Evolutionary conservation across 1,140 invertebrate species (phyloP).

Genomic region (Drosophila kepulauana): DNA sequence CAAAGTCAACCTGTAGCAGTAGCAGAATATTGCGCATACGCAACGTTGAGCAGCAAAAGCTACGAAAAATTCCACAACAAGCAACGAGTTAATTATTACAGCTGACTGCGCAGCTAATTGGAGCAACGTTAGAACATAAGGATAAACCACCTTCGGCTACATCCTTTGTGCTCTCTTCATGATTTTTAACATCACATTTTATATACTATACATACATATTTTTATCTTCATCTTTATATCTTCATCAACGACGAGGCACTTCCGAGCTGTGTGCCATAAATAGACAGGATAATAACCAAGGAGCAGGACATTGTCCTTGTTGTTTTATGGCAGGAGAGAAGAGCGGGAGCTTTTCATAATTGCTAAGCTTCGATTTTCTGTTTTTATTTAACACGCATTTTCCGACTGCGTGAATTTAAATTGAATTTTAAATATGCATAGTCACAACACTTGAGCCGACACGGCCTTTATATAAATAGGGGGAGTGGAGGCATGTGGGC

Average conservation of each 20-base stretch:
- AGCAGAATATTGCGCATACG: conserved; percentile 70
- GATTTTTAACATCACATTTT: background rate
- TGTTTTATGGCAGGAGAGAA: background rate
- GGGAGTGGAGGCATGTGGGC: background rate
- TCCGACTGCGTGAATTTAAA: conserved; percentile 68
- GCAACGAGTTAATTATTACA: conserved; percentile 70
- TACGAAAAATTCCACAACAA: conserved; percentile 23
- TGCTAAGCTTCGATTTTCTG: conserved; percentile 34
- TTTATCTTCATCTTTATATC: background rate
- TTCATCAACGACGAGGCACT: background rate
- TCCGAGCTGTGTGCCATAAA: conserved; percentile 10
- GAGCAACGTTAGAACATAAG: conserved; percentile 30
- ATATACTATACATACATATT: conserved; percentile 1
- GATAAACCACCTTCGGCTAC: conserved; percentile 19
- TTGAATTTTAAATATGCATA: conserved; percentile 82
- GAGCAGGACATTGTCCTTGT: background rate
- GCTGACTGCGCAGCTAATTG: conserved; percentile 71
- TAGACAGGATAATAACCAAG: conserved; percentile 25
- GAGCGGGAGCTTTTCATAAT: conserved; percentile 20
- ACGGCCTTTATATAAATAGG: background rate
- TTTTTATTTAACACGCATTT: conserved; percentile 65
- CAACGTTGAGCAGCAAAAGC: conserved; percentile 59
- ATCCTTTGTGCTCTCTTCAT: conserved; percentile 16
- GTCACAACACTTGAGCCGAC: conserved; percentile 49
- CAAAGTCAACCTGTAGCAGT: conserved; percentile 26